Base-by-base conservation (phyloP, 53 echinoderm and acorn worm genomes). In the Hippasteria phrygiana region DNA sequence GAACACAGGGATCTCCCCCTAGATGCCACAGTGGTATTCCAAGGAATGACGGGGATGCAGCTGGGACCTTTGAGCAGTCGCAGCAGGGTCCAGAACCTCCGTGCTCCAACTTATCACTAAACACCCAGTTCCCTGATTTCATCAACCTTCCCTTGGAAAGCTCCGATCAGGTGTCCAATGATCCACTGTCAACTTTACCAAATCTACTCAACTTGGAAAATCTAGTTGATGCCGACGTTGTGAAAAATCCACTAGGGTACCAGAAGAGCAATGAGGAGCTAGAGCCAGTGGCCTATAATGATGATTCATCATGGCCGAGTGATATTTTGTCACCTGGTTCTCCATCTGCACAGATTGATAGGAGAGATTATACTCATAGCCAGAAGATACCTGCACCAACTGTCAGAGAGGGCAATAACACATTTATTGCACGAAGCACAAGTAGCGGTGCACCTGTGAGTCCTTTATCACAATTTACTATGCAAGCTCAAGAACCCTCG, bases 111-210 rank as follows among this genome's bases (percentile, higher is more conserved):
- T 32, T 26, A 22, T 31, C 42, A 41, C 63, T 32, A 6, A 17
- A 16, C 27, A 46, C 81, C 29, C 62, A 18, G 64, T 43, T 43
- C 17, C 26, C 66, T 20, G 66, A 65, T 4, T 64, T 81, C 36
- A 29, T 26, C 50, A 50, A 75, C 11, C 75, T 75, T 47, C 50
- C 75, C 33, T 81, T 64, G 81, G 66, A 65, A 22, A 7, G 63
- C 28, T 40, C 22, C 3, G 63, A 45, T 42, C 16, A 20, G 3
- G 28, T 27, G 7, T 26, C 75, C 47, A 41, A 24, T 18, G 51
- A 75, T 32, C 75, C 50, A 1, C 31, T 47, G 50, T 28, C n/a
- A 5, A 29, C 12, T 43, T n/a, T 62, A 31, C 43, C 80, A 16
- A 42, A 43, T 63, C 43, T 81, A 22, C 80, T 80, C 28, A 38